These are phyloP conservation scores for Pyralis farinalis DNA, from an alignment of 2,888 invertebrate species.

Conservation along the genomic window DNA sequence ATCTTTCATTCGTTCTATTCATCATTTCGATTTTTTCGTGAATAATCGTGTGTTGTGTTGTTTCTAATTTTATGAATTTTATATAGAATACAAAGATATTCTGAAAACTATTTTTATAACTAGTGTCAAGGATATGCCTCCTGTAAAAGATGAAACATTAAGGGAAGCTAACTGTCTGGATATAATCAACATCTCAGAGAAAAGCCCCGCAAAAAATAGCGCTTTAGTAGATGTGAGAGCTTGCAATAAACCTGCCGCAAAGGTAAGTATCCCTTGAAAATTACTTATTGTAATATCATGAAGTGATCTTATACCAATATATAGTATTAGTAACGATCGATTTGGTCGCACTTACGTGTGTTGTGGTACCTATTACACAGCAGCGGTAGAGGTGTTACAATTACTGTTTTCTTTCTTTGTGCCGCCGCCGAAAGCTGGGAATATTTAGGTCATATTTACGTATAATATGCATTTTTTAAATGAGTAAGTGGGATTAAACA, in stretches of 20 bases:
- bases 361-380: background rate
- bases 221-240: slow-evolving; percentile 83
- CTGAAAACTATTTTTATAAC: slow-evolving; percentile 9
- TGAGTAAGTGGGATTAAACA: no score
- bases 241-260: slow-evolving; percentile 84
- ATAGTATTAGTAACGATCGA: background rate
- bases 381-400: background rate
- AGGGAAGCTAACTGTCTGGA: slow-evolving; percentile 72
- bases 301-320: slow-evolving; percentile 10
- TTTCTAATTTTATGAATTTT: background rate
- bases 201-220: slow-evolving; percentile 71
- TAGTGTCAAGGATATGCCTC: slow-evolving; percentile 68
- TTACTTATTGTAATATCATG: background rate
- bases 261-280: slow-evolving; percentile 66
- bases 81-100: slow-evolving; percentile 14
- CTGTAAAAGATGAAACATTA: slow-evolving; percentile 74
- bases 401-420: background rate
- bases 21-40: slow-evolving; percentile 37
- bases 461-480: no score
- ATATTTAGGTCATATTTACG: no score
- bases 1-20: slow-evolving; percentile 17
- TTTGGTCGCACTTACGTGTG: background rate
- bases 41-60: slow-evolving; percentile 9
- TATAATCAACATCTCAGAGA: slow-evolving; percentile 67
- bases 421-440: no score